Evolutionary conservation across 2,113 vertebrate genomes (phyloP).

Genomic region (Microcebus tavaratra): DNA sequence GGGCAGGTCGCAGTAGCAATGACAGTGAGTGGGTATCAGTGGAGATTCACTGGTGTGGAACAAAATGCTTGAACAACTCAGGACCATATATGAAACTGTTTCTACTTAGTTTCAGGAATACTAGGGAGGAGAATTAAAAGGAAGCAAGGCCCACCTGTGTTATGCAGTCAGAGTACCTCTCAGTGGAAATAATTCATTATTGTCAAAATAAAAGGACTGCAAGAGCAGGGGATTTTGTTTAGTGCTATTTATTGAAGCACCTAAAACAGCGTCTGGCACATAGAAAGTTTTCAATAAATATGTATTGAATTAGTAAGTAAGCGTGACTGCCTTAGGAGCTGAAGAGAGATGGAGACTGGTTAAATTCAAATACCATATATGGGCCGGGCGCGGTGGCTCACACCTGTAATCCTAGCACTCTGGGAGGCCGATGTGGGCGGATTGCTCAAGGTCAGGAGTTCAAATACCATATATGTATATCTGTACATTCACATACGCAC

Average conservation of each 20-base stretch:
- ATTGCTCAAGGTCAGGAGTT: too few species aligned
- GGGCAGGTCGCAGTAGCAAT: neutral
- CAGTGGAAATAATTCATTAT: neutral
- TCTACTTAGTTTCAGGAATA: neutral
- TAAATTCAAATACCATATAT: too few species aligned
- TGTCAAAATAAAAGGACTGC: neutral
- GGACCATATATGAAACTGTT: neutral
- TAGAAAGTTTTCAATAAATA: neutral
- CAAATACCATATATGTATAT: neutral
- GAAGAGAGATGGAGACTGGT: neutral
- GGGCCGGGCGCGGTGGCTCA: too few species aligned
- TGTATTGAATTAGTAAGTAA: neutral
- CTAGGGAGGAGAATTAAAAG: neutral
- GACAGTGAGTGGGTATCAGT: neutral
- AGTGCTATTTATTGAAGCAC: neutral
- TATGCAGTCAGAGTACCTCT: neutral
- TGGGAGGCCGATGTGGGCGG: too few species aligned
- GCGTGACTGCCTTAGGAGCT: neutral
- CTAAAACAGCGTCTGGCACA: neutral
- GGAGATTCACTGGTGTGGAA: neutral
- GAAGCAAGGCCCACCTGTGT: neutral
- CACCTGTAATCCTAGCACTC: too few species aligned
- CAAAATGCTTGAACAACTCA: neutral
- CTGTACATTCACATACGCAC: neutral
- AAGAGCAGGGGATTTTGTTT: neutral